Percentiles rank a stretch among this genome's conserved stretches.
phyloP scores from a whole-genome alignment of 2,797 vertebrate species.

The Serranus cabrilla region DNA sequence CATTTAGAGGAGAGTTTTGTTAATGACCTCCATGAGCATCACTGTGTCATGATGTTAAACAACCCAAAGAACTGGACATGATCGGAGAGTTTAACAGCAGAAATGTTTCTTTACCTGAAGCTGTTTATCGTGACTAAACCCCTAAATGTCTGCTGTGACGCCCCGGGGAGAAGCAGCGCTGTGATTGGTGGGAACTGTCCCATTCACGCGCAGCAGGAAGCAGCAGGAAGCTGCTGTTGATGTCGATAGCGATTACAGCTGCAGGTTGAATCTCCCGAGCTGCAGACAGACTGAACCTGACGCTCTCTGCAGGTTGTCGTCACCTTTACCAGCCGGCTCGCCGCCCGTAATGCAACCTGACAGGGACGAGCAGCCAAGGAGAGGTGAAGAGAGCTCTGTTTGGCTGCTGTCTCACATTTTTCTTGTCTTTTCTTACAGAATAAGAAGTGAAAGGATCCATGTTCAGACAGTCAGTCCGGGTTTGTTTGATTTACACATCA shows the following conservation, averaged over 20 bases:
- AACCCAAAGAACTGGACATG: neutral
- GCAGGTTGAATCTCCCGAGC: constrained; percentile 42
- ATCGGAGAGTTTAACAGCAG: neutral
- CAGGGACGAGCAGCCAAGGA: constrained; percentile 39
- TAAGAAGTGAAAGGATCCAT: neutral
- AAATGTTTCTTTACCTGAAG: neutral
- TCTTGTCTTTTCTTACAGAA: neutral
- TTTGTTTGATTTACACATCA: neutral
- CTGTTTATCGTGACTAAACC: constrained; percentile 2
- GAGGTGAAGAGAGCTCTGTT: constrained; percentile 10
- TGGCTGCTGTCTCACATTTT: too few species aligned
- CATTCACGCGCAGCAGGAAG: constrained; percentile 32
- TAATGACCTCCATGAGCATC: too few species aligned
- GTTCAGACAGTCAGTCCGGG: neutral
- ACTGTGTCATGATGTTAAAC: too few species aligned
- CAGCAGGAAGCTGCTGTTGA: constrained; percentile 27
- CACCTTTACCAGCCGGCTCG: constrained; percentile 31
- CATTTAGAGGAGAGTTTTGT: too few species aligned
- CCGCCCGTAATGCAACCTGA: constrained; percentile 43
- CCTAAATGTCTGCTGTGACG: neutral
- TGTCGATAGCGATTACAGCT: constrained; percentile 40
- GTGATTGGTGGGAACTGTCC: constrained; percentile 39
- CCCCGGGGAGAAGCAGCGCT: neutral
- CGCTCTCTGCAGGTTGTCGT: constrained; percentile 28
- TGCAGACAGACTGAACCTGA: constrained; percentile 17